Base-by-base conservation (phyloP, 2,113 vertebrate species). In the Cheilinus undulatus region DNA sequence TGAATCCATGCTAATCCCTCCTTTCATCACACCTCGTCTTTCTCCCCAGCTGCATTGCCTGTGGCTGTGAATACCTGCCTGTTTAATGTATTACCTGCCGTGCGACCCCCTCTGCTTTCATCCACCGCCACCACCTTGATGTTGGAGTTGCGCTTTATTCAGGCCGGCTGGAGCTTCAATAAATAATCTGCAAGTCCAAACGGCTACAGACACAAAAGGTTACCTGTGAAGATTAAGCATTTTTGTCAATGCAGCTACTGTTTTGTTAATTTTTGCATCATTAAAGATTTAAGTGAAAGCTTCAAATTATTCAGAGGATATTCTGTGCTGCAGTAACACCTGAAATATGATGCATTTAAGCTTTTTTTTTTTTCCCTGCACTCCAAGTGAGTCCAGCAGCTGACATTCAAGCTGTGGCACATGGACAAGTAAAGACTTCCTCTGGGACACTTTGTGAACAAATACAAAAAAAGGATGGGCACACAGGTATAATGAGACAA, bases 1-100 rank as follows among this genome's bases (percentile, higher is more conserved):
- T 77, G 69, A 84, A 82, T 78, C 59, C 73, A 79, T 88, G 84
- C 70, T 83, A 88, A 89, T 86, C 83, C 83, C 60, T n/a, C 42
- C 59, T 85, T 82, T 85, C 77, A 89, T 84, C 71, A n/a, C 63
- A 69, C 82, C 69, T 43, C 24, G 34, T 69, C 54, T 40, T 24
- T 56, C 59, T 34, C 65, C 58, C 58, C 76, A 68, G 80, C 62
- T 82, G 71, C 23, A 40, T 53, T 15, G 26, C 71, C 60, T 40
- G 74, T 62, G 42, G 19, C 54, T 60, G 57, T 83, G 85, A 88
- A 84, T 86, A 67, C 70, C 79, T 52, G 61, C 60, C 75, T 84
- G 83, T 77, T 87, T 86, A 84, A 88, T 90, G 82, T 73, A 74
- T 69, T 81, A 77, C 67, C 61, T 42, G 1, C 60, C 7, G n/a